Percentiles rank a stretch among this genome's conserved stretches.
These are phyloP conservation scores for Patella depressa DNA, from an alignment of 2,888 invertebrate genomes.

Conservation along the genomic window DNA sequence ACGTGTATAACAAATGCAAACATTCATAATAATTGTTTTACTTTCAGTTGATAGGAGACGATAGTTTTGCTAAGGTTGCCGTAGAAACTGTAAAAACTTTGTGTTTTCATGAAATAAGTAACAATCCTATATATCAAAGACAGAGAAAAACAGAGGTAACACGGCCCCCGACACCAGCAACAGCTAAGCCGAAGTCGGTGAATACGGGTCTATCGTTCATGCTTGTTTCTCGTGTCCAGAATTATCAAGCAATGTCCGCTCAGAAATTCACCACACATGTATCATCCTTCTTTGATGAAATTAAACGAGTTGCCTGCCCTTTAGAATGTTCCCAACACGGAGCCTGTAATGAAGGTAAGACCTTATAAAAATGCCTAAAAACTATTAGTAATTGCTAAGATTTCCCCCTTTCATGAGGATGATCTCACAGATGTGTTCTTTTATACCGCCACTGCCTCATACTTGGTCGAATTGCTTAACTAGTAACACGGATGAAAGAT, in stretches of 20 bases:
- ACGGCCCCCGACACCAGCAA: too few species aligned
- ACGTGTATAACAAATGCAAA: too few species aligned
- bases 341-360: neutral
- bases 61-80: neutral
- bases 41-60: neutral
- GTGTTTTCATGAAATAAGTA: neutral
- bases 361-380: neutral
- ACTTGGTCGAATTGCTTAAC: too few species aligned
- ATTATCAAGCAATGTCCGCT: fast-evolving
- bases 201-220: too few species aligned
- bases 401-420: too few species aligned
- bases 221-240: too few species aligned
- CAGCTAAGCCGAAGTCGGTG: too few species aligned
- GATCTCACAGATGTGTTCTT: too few species aligned
- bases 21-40: neutral
- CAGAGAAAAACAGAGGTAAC: neutral
- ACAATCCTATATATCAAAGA: neutral
- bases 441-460: too few species aligned
- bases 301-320: neutral
- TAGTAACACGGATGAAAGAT: too few species aligned
- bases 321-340: neutral
- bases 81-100: neutral
- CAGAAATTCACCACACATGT: too few species aligned
- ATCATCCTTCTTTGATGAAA: neutral
- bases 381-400: too few species aligned